A percentile compares a stretch with the other conserved stretches of the same genome.
These are phyloP conservation scores for Entosphenus tridentatus DNA, from an alignment of 2,113 vertebrate genomes.

Conservation along the genomic window DNA sequence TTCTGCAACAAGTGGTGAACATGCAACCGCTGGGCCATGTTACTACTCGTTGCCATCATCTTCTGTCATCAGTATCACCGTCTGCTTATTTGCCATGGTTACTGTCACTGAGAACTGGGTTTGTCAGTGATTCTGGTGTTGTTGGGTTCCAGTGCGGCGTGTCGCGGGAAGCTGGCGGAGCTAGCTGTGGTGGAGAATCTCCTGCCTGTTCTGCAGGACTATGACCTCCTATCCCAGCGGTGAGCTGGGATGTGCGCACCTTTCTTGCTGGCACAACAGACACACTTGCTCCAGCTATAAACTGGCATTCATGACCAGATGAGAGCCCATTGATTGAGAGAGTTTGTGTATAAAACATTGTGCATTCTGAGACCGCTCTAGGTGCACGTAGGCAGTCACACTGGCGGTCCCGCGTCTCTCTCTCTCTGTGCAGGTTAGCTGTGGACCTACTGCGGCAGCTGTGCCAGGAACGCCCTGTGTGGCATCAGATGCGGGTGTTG, in stretches of 20 bases:
- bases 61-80: neutral
- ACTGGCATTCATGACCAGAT: neutral
- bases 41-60: neutral
- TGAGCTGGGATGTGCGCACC: conserved; percentile 14
- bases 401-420: neutral
- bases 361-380: neutral
- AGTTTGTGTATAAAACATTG: neutral
- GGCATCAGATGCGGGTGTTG: conserved; percentile 42
- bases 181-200: conserved; percentile 43
- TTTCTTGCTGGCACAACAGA: neutral
- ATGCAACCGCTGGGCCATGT: neutral
- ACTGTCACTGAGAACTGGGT: neutral
- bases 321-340: conserved; percentile 1
- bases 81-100: neutral
- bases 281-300: neutral
- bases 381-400: neutral
- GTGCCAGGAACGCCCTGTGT: conserved; percentile 30
- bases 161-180: conserved; percentile 42
- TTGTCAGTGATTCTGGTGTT: conserved; percentile 1
- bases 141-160: conserved; percentile 28
- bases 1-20: conserved; percentile 12
- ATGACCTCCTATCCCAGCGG: conserved; percentile 54
- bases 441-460: conserved; percentile 49
- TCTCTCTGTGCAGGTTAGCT: conserved; percentile 24
- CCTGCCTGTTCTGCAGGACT: conserved; percentile 47